Base-by-base conservation (phyloP, 2,888 invertebrate species). In the Tolmerus cingulatus region DNA sequence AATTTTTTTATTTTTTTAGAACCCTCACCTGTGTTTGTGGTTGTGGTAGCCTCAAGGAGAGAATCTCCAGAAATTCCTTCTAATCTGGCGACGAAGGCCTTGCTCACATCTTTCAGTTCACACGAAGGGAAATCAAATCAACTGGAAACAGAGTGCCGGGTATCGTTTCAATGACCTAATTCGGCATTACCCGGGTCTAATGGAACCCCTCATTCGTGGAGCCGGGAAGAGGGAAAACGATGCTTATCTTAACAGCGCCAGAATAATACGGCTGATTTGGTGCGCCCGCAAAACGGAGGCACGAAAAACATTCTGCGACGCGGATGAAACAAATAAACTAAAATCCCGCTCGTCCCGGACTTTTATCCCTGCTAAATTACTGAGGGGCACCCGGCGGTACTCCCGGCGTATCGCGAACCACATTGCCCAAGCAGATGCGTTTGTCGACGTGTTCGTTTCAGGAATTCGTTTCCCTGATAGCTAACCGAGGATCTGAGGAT, bases 161-260 rank as follows among this genome's bases (percentile, higher is more conserved):
- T 86, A 86, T 86, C 86, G 76, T 86, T 57, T 86, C 86, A 86
- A 86, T 86, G 86, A 86, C 86, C 86, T 86, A 86, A 86, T 86
- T 77, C 77, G n/a, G 34, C 8, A 86, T 86, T 86, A 86, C 86
- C 34, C 76, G 55, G 51, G 74, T 37, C 37, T 86, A 86, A 86
- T 86, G 86, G 86, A 86, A 86, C 55, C 86, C 37, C 12, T 16
- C 43, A 14, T 46, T 14, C 43, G 12, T 46, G 16, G 16, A 46
- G 16, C 43, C 8, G 14, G 43, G 14, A 46, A 16, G 43, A n/a
- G 30, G 27, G 76, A 55, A 74, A 34, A 77, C 76, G 86, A 86
- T 76, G 40, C 46, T 30, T 86, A 84, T 85, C 85, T 74, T 46
- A 74, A 46, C 43, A 46, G 43, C 34, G 85, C 5, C 55, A 12